Percentiles rank a stretch among this genome's conserved stretches.
These are phyloP conservation scores for Cyrtorhinus lividipennis DNA, from an alignment of 1,140 invertebrate genomes.

Conservation along the genomic window DNA sequence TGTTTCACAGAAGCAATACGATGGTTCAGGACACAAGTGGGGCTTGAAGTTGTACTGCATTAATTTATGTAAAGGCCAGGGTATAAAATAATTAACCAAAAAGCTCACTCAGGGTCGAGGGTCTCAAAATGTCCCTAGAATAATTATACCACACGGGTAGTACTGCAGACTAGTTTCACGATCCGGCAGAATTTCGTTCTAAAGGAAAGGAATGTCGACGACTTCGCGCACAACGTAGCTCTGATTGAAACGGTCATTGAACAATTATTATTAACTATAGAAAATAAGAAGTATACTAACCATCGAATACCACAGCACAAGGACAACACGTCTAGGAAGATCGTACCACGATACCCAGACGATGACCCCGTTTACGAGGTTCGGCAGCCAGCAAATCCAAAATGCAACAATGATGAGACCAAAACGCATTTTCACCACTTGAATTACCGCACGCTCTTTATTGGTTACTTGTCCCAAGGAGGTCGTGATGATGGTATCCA, in stretches of 20 bases:
- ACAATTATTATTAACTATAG: background rate
- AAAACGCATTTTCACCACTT: slow-evolving; percentile 55
- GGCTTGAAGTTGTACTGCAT: background rate
- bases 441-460: slow-evolving; percentile 51
- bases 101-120: too few species aligned
- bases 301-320: slow-evolving; percentile 65
- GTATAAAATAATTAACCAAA: too few species aligned
- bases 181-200: too few species aligned
- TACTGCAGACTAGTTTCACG: too few species aligned
- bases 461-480: slow-evolving; percentile 36
- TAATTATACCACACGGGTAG: too few species aligned
- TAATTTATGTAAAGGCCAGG: background rate
- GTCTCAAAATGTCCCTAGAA: too few species aligned
- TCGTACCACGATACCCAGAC: slow-evolving; percentile 61
- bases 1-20: slow-evolving; percentile 18
- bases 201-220: too few species aligned
- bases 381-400: slow-evolving; percentile 68
- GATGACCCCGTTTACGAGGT: slow-evolving; percentile 57
- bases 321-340: slow-evolving; percentile 48
- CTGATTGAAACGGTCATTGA: too few species aligned
- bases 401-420: slow-evolving; percentile 58
- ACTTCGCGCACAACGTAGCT: too few species aligned
- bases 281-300: slow-evolving; percentile 35
- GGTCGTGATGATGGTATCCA: slow-evolving; percentile 42
- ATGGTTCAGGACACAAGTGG: background rate